phyloP scores from a whole-genome alignment of 2,888 invertebrate genomes.

The Euplexia lucipara region DNA sequence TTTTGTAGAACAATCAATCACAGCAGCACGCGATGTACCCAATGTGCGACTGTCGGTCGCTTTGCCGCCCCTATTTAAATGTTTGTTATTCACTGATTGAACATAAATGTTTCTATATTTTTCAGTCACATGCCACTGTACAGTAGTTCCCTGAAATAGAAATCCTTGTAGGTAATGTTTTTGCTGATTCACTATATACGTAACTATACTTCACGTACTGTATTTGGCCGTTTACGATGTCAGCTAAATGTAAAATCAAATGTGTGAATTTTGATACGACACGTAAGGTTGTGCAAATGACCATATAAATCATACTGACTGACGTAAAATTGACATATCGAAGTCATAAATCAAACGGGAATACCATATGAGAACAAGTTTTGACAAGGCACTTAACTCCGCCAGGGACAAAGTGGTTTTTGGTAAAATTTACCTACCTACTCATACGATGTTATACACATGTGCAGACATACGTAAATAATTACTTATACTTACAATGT shows the following conservation, averaged over 20 bases:
- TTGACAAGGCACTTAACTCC: slow-evolving; percentile 87
- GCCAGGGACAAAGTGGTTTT: slow-evolving; percentile 80
- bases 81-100: slow-evolving; percentile 51
- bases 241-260: slow-evolving; percentile 47
- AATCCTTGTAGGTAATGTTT: slow-evolving; percentile 3
- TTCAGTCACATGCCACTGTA: slow-evolving; percentile 21
- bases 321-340: slow-evolving; percentile 89
- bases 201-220: too few relatives aligned
- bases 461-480: slow-evolving; percentile 17
- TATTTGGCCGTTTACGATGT: slow-evolving; percentile 29
- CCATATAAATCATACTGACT: slow-evolving; percentile 88
- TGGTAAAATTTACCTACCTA: slow-evolving; percentile 71
- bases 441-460: slow-evolving; percentile 41
- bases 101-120: slow-evolving; percentile 43
- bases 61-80: slow-evolving; percentile 52
- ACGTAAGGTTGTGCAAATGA: slow-evolving; percentile 79
- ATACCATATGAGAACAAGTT: slow-evolving; percentile 86
- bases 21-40: slow-evolving; percentile 41
- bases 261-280: slow-evolving; percentile 54
- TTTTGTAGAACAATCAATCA: slow-evolving; percentile 60
- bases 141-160: slow-evolving; percentile 4
- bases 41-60: slow-evolving; percentile 43
- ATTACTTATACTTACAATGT: slow-evolving; percentile 21
- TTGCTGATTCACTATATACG: slow-evolving; percentile 2
- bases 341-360: slow-evolving; percentile 88